Percentiles rank a stretch among this genome's conserved stretches.
These are phyloP conservation scores for Hypolimnas misippus DNA, from an alignment of 2,888 invertebrate species.

Conservation along the genomic window DNA sequence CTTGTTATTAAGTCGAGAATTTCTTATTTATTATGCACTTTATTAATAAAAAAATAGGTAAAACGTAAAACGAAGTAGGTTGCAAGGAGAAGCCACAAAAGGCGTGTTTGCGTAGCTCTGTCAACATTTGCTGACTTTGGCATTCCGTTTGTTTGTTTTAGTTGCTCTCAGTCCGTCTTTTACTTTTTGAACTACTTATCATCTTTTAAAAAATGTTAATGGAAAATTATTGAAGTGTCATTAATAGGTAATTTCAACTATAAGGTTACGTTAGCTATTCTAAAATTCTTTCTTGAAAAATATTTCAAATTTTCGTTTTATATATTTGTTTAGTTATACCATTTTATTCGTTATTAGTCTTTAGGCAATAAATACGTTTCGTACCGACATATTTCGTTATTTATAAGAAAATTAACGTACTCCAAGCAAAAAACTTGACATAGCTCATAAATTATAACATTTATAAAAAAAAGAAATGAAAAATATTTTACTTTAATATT, in stretches of 20 bases:
- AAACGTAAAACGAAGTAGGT: conserved; percentile 28
- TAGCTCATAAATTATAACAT: too few species aligned
- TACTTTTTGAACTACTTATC: conserved; percentile 27
- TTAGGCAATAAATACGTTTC: too few species aligned
- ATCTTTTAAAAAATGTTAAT: conserved; percentile 16
- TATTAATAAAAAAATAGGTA: conserved; percentile 18
- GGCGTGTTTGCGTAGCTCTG: conserved; percentile 41
- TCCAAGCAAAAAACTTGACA: too few species aligned
- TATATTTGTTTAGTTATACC: too few species aligned
- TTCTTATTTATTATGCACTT: conserved; percentile 4
- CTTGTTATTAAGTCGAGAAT: neutral
- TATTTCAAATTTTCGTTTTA: too few species aligned
- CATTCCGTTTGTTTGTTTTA: conserved; percentile 32
- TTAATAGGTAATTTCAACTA: neutral
- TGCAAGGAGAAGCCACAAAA: conserved; percentile 31
- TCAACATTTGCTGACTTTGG: conserved; percentile 46
- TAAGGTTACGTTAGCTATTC: too few species aligned
- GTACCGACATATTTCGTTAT: too few species aligned
- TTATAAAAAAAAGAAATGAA: neutral
- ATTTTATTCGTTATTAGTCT: too few species aligned
- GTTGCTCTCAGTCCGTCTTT: conserved; percentile 29
- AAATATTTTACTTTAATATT: neutral
- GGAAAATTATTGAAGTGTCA: neutral
- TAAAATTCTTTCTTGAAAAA: too few species aligned
- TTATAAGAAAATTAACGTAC: too few species aligned